Conservation (phyloP, 2,797 vertebrate genomes). For the Poeciliopsis infans region DNA sequence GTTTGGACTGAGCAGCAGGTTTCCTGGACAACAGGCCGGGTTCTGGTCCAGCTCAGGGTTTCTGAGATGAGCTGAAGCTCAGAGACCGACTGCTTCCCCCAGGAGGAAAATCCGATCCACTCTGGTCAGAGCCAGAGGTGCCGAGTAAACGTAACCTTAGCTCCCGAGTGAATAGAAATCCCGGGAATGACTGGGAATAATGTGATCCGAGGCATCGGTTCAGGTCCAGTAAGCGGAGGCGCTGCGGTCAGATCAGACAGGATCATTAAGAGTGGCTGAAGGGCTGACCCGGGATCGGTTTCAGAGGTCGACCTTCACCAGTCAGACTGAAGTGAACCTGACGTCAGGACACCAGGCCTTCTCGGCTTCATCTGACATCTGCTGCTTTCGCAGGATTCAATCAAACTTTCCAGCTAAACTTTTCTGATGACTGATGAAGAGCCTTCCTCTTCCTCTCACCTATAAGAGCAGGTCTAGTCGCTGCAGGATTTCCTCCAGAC, state of each 20-base stretch:
- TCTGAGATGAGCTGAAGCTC: background rate
- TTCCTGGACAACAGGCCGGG: too few relatives aligned
- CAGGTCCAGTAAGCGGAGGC: slow-evolving; percentile 17
- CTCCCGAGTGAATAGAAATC: slow-evolving; percentile 15
- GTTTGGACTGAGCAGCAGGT: background rate
- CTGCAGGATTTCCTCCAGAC: too few relatives aligned
- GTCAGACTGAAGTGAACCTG: background rate
- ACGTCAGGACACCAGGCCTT: background rate
- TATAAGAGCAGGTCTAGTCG: too few relatives aligned
- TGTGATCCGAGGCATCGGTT: slow-evolving; percentile 4
- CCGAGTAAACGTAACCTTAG: background rate
- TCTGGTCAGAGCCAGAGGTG: background rate
- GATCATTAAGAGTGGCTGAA: slow-evolving; percentile 25
- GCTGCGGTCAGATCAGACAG: slow-evolving; percentile 25
- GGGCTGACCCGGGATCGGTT: slow-evolving; percentile 11
- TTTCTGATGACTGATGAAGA: background rate
- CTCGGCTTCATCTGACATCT: background rate
- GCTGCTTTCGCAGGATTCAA: background rate
- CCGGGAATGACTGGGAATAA: background rate
- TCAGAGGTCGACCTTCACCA: background rate
- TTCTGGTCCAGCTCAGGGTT: too few relatives aligned
- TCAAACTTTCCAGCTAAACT: background rate
- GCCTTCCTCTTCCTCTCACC: background rate
- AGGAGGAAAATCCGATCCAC: background rate
- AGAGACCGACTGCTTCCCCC: background rate